Base-by-base conservation (phyloP, 2,888 invertebrate genomes). In the Cantharis rufa region DNA sequence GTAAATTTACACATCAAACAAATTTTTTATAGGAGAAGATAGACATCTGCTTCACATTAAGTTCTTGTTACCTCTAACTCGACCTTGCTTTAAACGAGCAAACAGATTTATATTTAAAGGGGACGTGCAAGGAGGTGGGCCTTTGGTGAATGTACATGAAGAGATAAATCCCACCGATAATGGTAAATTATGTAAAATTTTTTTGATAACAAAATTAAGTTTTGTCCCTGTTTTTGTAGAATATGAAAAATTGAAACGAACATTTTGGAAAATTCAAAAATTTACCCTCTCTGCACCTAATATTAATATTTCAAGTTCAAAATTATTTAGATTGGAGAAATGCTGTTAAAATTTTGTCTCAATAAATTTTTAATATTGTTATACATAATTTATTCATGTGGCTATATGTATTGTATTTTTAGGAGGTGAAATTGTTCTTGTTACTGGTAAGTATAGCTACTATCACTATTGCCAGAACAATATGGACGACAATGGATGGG, bases 401-500 rank as follows among this genome's bases (percentile, higher is more conserved):
- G n/a, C 13, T 72, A 15, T 63, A 11, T 32, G 32, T n/a, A 16
- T 13, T 64, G 10, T 73, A 16, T 70, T 89, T 16, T 82, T 82
- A 81, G 90, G 88, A 78, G 91, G 91, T 64, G 89, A 90, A 81
- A 85, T 90, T 76, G 89, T 89, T 63, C 79, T 94, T 28, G 93
- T 99, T 2, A 90, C 93, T 80, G 99, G 99, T 1, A 91, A 92
- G 80, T 99, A 99, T 86, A 90, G 93, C 15, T 99, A 99, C 88
- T 95, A 97, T 86, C 99, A 99, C 88, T 99, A 99, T 87, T 94
- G 97, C 93, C 98, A 98, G 88, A 95, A 98, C 85, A 91, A 92
- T 81, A 93, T 97, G 86, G 95, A 98, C 87, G 94, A 95, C 87
- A 71, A 77, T 24, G 98, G 98, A n/a, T 99, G 99, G 99, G 99